Base-by-base conservation (phyloP, 2,113 vertebrate genomes). In the Dermatemys mawii region DNA sequence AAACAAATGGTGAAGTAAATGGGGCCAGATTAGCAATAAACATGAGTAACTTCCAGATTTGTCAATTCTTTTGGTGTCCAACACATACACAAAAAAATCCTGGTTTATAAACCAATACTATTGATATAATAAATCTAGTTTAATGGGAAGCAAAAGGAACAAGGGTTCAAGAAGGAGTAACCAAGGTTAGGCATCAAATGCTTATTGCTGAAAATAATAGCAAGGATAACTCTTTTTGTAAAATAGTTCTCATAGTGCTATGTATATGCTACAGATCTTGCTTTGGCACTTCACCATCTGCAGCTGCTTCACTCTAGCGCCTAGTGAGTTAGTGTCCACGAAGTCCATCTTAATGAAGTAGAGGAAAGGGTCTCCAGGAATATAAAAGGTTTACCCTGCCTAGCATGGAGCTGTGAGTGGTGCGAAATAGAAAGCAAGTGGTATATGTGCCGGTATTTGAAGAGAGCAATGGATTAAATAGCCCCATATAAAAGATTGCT, bases 341-440 rank as follows among this genome's bases (percentile, higher is more conserved):
- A 94, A 97, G 89, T 92, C 92, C 87, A 93, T 96, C 88, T 95
- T 97, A 97, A 87, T 93, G 92, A 96, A 97, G 92, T 84, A 76
- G 89, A 96, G 90, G 76, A 96, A 93, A 84, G 84, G 60, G 70
- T 96, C 88, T 93, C 95, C 51, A 94, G 89, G 88, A 95, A 96
- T 92, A 95, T 82, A 93, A 97, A 96, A 86, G 83, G 95, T 97
- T 91, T 89, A 63, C 91, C 86, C 87, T 89, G n/a, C n/a, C 92
- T 92, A 94, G 70, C 90, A 54, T 78, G 87, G 92, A 89, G 79
- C 82, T 90, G 50, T 89, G 73, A 89, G 84, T 89, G 91, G 46
- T 94, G 87, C 90, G 87, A 91, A 83, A 94, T 26, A 93, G 54
- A 93, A 84, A 96, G 84, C 92, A 90, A 94, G 85, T 11, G 24